A percentile compares a stretch with the other conserved stretches of the same genome.
These are phyloP conservation scores for Nannoperca australis DNA, from an alignment of 2,797 vertebrate genomes.

Conservation along the genomic window DNA sequence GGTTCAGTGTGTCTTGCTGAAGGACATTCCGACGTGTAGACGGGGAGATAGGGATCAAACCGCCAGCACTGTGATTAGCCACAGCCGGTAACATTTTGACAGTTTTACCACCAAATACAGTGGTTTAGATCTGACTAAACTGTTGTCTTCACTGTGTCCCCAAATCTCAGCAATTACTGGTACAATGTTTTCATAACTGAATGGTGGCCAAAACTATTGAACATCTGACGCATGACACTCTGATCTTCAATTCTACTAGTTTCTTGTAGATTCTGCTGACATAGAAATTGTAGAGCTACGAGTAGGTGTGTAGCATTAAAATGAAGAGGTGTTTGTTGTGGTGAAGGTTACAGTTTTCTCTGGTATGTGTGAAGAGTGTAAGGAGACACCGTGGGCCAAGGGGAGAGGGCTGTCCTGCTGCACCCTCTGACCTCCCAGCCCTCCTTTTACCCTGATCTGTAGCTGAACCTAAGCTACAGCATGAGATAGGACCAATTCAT, in stretches of 20 bases:
- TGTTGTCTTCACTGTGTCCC: neutral
- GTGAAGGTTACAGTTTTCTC: conserved; percentile 46
- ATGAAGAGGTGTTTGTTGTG: conserved; percentile 32
- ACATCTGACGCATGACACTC: too few species aligned
- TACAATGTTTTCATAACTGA: neutral
- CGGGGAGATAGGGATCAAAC: too few species aligned
- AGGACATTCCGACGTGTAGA: too few species aligned
- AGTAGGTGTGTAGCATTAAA: neutral
- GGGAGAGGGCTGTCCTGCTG: conserved; percentile 26
- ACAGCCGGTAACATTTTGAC: too few species aligned
- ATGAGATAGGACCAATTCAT: neutral
- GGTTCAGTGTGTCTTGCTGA: too few species aligned
- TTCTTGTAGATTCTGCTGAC: neutral
- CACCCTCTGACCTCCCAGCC: conserved; percentile 30
- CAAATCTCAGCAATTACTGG: neutral
- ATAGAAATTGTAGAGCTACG: neutral
- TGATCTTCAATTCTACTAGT: neutral
- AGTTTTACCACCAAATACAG: neutral
- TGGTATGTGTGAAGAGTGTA: conserved; percentile 63
- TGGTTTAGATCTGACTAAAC: neutral
- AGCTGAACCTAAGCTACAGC: neutral
- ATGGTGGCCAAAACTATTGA: neutral
- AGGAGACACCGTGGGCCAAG: conserved; percentile 46
- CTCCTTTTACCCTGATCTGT: conserved; percentile 1
- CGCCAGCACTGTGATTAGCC: too few species aligned